Evolutionary conservation across 2,113 vertebrate genomes (phyloP).

Genomic region (Ictalurus furcatus): DNA sequence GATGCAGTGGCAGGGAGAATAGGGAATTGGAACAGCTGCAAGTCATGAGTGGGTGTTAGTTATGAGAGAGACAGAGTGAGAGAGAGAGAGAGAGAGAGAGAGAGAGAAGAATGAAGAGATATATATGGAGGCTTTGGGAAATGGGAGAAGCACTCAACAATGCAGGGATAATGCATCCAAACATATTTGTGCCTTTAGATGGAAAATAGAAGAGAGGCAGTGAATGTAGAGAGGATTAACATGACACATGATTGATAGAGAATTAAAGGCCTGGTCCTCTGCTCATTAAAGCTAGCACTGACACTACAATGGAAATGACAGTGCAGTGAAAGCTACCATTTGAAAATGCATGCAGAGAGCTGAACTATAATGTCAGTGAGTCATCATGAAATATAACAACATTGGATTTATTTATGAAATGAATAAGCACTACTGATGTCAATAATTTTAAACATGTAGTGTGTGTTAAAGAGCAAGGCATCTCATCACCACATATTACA

Average conservation of each 20-base stretch:
- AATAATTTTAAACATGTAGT: slow-evolving; percentile 10
- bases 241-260: slow-evolving; percentile 41
- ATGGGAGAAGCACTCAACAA: slow-evolving; percentile 30
- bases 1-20: slow-evolving; percentile 26
- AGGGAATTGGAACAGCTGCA: slow-evolving; percentile 37
- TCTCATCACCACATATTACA: background rate
- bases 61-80: background rate
- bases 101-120: slow-evolving; percentile 24
- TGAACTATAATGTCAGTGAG: slow-evolving; percentile 12
- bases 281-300: slow-evolving; percentile 37
- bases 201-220: slow-evolving; percentile 31
- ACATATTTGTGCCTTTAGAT: slow-evolving; percentile 40
- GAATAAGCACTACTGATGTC: slow-evolving; percentile 13
- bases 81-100: background rate
- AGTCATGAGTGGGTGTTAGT: slow-evolving; percentile 48
- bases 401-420: slow-evolving; percentile 24
- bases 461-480: background rate
- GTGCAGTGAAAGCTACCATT: slow-evolving; percentile 9
- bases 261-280: slow-evolving; percentile 43
- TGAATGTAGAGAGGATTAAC: slow-evolving; percentile 28
- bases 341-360: slow-evolving; percentile 13
- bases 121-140: slow-evolving; percentile 38
- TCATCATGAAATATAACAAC: slow-evolving; percentile 29
- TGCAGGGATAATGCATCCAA: slow-evolving; percentile 42
- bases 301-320: slow-evolving; percentile 47